Base-by-base conservation (phyloP, 2,113 vertebrate species). In the Astatotilapia flaviijosephi region DNA sequence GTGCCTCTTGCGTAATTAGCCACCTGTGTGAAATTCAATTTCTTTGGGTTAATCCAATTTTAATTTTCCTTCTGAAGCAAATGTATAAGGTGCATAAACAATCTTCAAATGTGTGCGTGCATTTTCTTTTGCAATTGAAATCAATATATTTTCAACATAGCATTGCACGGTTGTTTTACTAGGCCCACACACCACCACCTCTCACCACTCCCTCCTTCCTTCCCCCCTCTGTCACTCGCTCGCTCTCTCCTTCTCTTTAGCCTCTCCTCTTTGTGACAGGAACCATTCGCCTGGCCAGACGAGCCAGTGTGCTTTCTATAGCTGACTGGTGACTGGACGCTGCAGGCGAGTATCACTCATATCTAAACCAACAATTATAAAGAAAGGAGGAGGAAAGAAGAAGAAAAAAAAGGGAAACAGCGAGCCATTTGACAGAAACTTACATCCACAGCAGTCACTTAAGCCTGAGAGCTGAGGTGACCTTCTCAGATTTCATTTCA, bases 401-500 rank as follows among this genome's bases (percentile, higher is more conserved):
- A 17, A 15, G 15, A 33, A 73, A 1, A 65, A 21, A 14, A 54
- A 65, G 80, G 17, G 54, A 90, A 86, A 79, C 51, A 13, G 45
- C 45, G 1, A 80, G 11, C 40, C 56, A 19, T 79, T 70, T 79
- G 56, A 90, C 35, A 88, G 58, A 88, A 91, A 90, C 86, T 83
- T 91, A 60, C 81, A 91, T 84, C 89, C 5, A 19, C 75, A 84
- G 84, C 82, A 88, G 83, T 91, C 91, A 94, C 88, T 93, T 89
- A 90, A 90, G 89, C 88, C 80, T 49, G 70, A 70, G 77, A 94
- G 90, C 85, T 89, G 89, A 91, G 85, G 92, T 94, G 93, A 94
- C 95, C 95, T 95, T 95, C 91, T 95, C 93, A 91, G 75, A 91
- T 95, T 93, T 93, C 82, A 93, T 89, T 89, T 92, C 79, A 89